Base-by-base conservation (phyloP, 1,140 invertebrate genomes). In the Diabrotica undecimpunctata region DNA sequence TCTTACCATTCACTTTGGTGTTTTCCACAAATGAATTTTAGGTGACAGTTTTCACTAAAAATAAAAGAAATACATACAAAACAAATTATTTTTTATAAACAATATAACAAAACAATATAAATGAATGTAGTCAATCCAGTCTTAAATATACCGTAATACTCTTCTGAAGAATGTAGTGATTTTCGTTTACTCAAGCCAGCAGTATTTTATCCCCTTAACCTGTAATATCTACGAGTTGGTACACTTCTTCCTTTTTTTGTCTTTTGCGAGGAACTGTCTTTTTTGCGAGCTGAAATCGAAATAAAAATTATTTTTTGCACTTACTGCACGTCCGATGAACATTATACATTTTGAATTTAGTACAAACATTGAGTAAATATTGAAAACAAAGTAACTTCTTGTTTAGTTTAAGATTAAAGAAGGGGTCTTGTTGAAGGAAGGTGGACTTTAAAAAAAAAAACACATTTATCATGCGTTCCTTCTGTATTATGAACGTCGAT, bases 151-250 rank as follows among this genome's bases (percentile, higher is more conserved):
- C 41, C n/a, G 8, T 46, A 46, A 46, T 46, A 46, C 41, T 46
- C 41, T 46, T 10, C 8, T 10, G 8, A 10, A 46, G 8, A 46
- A 46, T 46, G 41, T 46, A 46, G n/a, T 3, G 0, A 46, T 8
- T n/a, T 46, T 46, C n/a, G 41, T 46, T 46, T 25, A 25, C 25
- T 25, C 25, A 25, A 25, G n/a, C 41, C 8, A n/a, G n/a, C 41
- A 46, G 41, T 46, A 46, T 46, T 41, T 60, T 41, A 60, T 14
- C 68, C 68, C 52, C 64, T 69, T 57, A 69, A 69, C 36, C 67
- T 71, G 52, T 67, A 66, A 4, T 58, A 65, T 61, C 70, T 66
- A 66, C 59, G 64, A n/a, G 67, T 51, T 13, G 59, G 14, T 9
- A 54, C 37, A 56, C 56, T 70, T 65, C 66, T 71, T 56, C 64